phyloP scores from a whole-genome alignment of 2,113 vertebrate genomes.

The Cervus canadensis region DNA sequence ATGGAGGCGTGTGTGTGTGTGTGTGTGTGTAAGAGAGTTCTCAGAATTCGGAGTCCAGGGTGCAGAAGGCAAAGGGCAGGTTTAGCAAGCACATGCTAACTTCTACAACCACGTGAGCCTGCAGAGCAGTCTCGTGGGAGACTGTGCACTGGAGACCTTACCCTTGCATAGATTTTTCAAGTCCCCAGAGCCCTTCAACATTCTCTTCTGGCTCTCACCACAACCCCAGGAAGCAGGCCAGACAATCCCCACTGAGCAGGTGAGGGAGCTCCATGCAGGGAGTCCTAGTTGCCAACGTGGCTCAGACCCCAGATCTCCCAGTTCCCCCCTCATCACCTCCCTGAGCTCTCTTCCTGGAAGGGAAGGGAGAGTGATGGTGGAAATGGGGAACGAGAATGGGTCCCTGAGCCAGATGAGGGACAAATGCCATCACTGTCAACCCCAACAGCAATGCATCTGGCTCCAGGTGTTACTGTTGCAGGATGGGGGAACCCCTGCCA shows the following conservation, averaged over 20 bases:
- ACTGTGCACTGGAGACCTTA: not conserved
- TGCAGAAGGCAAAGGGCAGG: not conserved
- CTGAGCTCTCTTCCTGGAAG: not conserved
- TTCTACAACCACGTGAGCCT: not conserved
- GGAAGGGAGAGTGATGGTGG: not conserved
- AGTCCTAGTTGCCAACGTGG: not conserved
- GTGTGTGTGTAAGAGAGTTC: fast-evolving
- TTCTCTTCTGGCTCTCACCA: not conserved
- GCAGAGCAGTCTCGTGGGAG: not conserved
- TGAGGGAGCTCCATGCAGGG: not conserved
- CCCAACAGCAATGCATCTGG: not conserved
- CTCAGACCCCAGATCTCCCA: not conserved
- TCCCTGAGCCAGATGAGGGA: not conserved
- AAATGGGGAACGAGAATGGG: not conserved
- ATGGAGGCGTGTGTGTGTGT: not conserved
- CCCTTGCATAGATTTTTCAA: not conserved
- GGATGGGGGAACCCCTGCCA: not conserved
- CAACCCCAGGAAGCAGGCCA: not conserved
- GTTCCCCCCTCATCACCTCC: not conserved
- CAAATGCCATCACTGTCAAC: not conserved
- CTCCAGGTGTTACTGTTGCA: not conserved
- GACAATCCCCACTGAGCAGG: not conserved
- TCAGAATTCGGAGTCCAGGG: not conserved
- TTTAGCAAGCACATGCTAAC: not conserved
- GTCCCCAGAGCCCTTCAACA: conserved; percentile 33